phyloP scores from a whole-genome alignment of 2,113 vertebrate genomes.

The Psittacula cyanocephala region DNA sequence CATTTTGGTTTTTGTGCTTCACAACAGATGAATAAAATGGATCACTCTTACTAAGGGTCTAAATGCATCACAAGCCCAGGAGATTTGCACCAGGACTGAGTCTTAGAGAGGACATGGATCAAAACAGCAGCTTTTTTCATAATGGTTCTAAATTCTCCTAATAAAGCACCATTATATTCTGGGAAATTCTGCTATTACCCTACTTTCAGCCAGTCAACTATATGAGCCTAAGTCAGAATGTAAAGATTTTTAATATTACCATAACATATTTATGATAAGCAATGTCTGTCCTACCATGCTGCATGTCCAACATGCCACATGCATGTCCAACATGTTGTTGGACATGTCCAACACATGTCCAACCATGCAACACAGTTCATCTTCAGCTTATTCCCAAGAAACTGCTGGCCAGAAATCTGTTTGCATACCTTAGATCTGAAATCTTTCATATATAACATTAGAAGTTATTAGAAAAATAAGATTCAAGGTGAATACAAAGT shows the following conservation, averaged over 20 bases:
- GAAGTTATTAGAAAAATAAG: background rate
- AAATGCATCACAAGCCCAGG: background rate
- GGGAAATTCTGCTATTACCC: background rate
- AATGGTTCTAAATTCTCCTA: background rate
- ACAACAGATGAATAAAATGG: background rate
- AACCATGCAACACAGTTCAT: background rate
- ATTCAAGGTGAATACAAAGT: background rate
- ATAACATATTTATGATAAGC: background rate
- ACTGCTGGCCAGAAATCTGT: background rate
- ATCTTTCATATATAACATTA: background rate
- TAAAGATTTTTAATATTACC: background rate
- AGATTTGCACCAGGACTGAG: background rate
- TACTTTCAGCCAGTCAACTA: background rate
- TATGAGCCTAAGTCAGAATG: background rate
- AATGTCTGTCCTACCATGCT: background rate
- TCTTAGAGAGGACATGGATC: background rate
- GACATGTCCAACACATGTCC: no score
- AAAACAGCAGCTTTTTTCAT: background rate
- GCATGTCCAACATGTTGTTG: no score
- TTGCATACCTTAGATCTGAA: background rate
- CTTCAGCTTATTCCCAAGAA: background rate
- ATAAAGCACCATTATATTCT: background rate
- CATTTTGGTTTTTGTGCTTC: background rate
- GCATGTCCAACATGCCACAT: no score
- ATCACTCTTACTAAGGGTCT: background rate